Evolutionary conservation across 2,888 invertebrate species (phyloP).

Genomic region (Volucella inanis): DNA sequence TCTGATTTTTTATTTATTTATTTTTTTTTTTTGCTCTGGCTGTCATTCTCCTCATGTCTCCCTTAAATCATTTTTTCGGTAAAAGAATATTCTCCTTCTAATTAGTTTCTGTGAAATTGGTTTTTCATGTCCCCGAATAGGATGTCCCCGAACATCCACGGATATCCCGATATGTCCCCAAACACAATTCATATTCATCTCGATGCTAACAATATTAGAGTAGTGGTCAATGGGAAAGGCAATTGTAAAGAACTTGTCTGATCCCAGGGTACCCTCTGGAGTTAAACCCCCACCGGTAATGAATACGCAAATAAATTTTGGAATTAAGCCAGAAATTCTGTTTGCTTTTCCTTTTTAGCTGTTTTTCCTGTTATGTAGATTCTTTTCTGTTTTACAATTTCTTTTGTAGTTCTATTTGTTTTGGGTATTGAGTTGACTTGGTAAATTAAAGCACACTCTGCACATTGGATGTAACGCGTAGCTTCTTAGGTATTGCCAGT

Average conservation of each 20-base stretch:
- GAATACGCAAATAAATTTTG: constrained; percentile 64
- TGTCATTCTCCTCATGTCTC: constrained; percentile 22
- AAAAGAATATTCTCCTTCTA: constrained; percentile 58
- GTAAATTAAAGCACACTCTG: constrained; percentile 58
- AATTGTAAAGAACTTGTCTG: neutral
- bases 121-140: constrained; percentile 65
- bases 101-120: constrained; percentile 72
- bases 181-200: neutral
- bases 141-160: neutral
- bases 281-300: constrained; percentile 14
- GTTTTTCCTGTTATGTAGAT: too few species aligned
- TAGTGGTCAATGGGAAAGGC: constrained; percentile 6
- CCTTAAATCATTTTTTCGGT: constrained; percentile 25
- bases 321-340: constrained; percentile 57
- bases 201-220: constrained; percentile 22
- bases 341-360: constrained; percentile 23
- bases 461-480: neutral
- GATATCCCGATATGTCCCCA: neutral
- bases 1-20: too few species aligned
- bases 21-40: neutral
- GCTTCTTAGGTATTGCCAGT: constrained; percentile 46
- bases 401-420: constrained; percentile 22
- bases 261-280: neutral
- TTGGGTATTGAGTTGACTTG: constrained; percentile 54
- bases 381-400: neutral